Evolutionary conservation across 2,888 invertebrate species (phyloP), one percentile per base, ranked within the genome.

Genomic region (Byasa hedistus): DNA sequence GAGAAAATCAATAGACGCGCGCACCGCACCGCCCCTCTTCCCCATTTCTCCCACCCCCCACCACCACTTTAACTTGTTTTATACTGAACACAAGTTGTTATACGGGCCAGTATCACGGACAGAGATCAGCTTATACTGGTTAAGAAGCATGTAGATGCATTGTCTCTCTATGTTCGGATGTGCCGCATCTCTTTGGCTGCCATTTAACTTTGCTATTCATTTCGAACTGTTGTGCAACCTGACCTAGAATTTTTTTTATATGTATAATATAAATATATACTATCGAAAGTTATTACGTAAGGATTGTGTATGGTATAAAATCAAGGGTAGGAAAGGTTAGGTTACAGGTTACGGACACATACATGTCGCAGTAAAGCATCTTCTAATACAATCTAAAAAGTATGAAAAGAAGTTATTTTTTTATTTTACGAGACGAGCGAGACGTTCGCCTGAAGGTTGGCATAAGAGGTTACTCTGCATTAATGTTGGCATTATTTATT

Each of bases 1-100:
- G 67, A 73, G 75, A 83, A 87, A 90, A 91, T 91, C 90, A 82
- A 91, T 91, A 90, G 88, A 78, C 89, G 88, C 90, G 90, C 90
- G 90, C 90, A 75, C 72, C 70, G 74, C 65, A 56, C 61, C 63
- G 36, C 64, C 64, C 68, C 66, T 69, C 71, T 65, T 71, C 72
- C 39, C 64, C 52, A 55, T 61, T 71, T 68, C 61, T 56, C 68
- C 69, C 64, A 52, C 68, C 71, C 69, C 69, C 69, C 69, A 73
- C 70, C 70, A 69, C 70, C 72, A 84, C 78, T 83, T 80, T 74
- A 78, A 82, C 80, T 79, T 82, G 78, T 80, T 80, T 75, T 79
- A 67, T 68, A 60, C 61, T 68, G 66, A 71, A 68, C 65, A 69
- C 62, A 69, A 68, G 62, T 65, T 66, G 69, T 70, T 69, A 69